These are phyloP conservation scores for Saguinus oedipus DNA, from an alignment of 2,797 vertebrate genomes.

Conservation along the genomic window DNA sequence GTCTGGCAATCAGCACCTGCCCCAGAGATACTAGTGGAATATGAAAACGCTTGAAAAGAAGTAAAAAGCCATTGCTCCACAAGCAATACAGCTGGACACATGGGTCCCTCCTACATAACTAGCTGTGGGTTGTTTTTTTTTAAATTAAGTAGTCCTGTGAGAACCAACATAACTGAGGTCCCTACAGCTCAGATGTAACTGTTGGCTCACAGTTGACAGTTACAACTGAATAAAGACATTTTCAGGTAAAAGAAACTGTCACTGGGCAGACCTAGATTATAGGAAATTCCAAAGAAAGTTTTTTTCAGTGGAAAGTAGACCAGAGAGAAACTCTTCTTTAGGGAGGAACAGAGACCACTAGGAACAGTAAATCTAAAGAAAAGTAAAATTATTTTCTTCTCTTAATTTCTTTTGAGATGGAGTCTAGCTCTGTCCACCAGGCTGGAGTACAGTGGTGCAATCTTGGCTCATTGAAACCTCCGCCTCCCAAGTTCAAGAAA, in stretches of 20 bases:
- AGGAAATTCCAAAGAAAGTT: background rate
- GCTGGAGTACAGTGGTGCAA: too few species aligned
- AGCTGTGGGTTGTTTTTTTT: background rate
- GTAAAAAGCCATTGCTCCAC: background rate
- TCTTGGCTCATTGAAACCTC: too few species aligned
- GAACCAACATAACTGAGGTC: background rate
- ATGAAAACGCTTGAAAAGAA: background rate
- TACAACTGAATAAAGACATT: background rate
- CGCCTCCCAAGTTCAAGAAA: too few species aligned
- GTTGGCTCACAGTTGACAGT: background rate
- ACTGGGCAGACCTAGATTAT: background rate
- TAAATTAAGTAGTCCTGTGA: background rate
- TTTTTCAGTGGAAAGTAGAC: background rate
- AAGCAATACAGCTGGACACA: background rate
- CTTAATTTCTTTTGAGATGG: too few species aligned
- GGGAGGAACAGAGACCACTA: background rate
- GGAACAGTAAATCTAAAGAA: slow-evolving; percentile 5
- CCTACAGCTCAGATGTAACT: background rate
- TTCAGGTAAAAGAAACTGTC: background rate
- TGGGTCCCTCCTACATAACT: background rate
- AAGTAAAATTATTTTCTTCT: background rate
- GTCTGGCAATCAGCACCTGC: background rate
- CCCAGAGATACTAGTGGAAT: background rate
- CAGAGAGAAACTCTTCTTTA: slow-evolving; percentile 6
- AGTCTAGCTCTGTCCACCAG: too few species aligned